These are phyloP conservation scores for human DNA, from an alignment of 2,113 vertebrate genomes.

Conservation along the genomic window GRCh38 chr5:150197001-150197500, in stretches of 20 bases:
- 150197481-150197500: neutral
- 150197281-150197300: neutral
- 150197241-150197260: conserved; percentile 87
- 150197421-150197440: neutral
- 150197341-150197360: neutral
- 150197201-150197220: conserved; percentile 78
- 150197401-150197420: neutral
- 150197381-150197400: too few species aligned
- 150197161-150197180: conserved; percentile 91
- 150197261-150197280: conserved; percentile 90
- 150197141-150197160: conserved; percentile 87
- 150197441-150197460: neutral
- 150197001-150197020: neutral
- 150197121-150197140: conserved; percentile 91
- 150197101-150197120: conserved; percentile 92
- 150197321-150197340: fast-evolving
- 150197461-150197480: neutral
- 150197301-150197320: too few species aligned
- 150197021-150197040: conserved; percentile 67
- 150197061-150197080: conserved; percentile 89
- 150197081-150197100: conserved; percentile 92
- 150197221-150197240: conserved; percentile 81
- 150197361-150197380: neutral
- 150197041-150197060: conserved; percentile 88
- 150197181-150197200: conserved; percentile 85